A percentile compares a stretch with the other conserved stretches of the same genome.
phyloP scores from a whole-genome alignment of 30 jellyfish, hydroid and myxozoan species.

The Euphysa ruthae region DNA sequence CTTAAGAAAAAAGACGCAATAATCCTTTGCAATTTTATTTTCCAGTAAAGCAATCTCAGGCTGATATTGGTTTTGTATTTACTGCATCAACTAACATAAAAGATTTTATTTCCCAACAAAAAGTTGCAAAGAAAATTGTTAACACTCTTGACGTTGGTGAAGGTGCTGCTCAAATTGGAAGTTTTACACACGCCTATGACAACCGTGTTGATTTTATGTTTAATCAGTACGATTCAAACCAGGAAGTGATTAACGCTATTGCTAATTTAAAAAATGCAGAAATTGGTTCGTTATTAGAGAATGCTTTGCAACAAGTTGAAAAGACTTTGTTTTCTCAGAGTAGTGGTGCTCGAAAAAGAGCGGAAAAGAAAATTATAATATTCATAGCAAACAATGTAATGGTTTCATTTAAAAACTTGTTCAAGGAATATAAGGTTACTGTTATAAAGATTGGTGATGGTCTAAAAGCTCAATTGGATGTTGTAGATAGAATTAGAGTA shows the following conservation, averaged over 20 bases:
- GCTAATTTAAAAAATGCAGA: slow-evolving; percentile 3
- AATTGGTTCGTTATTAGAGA: slow-evolving; percentile 2
- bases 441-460: neutral
- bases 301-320: slow-evolving; percentile 33
- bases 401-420: neutral
- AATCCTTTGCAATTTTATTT: neutral
- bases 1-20: too few species aligned
- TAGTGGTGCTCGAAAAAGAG: slow-evolving; percentile 46
- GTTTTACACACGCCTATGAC: slow-evolving; percentile 1
- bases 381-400: neutral
- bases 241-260: neutral
- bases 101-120: neutral
- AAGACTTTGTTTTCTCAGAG: slow-evolving; percentile 6
- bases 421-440: too few species aligned
- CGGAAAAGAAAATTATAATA: slow-evolving; percentile 24
- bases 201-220: neutral
- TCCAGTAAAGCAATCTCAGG: neutral
- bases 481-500: too few species aligned
- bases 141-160: neutral
- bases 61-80: slow-evolving; percentile 16
- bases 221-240: neutral
- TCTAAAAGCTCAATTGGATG: neutral
- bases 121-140: neutral
- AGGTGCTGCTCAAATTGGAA: slow-evolving; percentile 25
- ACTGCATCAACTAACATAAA: slow-evolving; percentile 2